These are phyloP conservation scores for Corythornis leucogaster DNA, from an alignment of 2,797 vertebrate species.

Conservation along the genomic window DNA sequence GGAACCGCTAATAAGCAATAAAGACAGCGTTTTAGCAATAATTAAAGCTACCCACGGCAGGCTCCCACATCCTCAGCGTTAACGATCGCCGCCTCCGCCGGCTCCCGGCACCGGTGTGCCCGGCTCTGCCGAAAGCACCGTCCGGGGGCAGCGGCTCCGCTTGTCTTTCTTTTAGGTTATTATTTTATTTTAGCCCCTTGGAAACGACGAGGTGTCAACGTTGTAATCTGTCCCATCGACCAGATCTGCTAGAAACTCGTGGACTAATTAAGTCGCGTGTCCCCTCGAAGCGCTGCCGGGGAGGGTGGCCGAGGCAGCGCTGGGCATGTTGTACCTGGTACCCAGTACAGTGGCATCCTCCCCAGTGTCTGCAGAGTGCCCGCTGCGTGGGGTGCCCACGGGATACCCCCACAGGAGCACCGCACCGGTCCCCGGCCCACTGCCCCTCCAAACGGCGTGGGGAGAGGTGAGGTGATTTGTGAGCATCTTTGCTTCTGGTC, in stretches of 20 bases:
- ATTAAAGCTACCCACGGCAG: conserved; percentile 65
- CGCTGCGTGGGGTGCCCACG: rapidly evolving
- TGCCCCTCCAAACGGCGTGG: rapidly evolving
- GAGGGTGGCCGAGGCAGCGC: too few species aligned
- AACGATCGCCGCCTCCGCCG: background rate
- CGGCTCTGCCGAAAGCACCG: rapidly evolving
- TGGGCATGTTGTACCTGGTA: rapidly evolving
- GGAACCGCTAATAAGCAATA: conserved; percentile 66
- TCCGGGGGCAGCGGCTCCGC: background rate
- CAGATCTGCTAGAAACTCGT: rapidly evolving
- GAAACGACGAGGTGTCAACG: background rate
- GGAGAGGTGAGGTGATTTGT: background rate
- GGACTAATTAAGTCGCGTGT: background rate
- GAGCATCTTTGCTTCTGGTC: conserved; percentile 24
- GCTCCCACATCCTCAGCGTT: conserved; percentile 16
- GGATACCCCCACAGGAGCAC: background rate
- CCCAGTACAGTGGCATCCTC: background rate
- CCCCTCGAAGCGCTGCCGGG: rapidly evolving
- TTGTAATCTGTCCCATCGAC: background rate
- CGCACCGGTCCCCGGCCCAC: rapidly evolving
- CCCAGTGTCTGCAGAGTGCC: rapidly evolving
- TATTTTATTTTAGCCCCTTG: background rate
- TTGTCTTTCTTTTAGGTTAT: background rate
- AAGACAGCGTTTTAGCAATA: conserved; percentile 48
- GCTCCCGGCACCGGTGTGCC: background rate